These are phyloP conservation scores for Aulostomus chinensis DNA, from an alignment of 2,797 vertebrate species.

Conservation along the genomic window DNA sequence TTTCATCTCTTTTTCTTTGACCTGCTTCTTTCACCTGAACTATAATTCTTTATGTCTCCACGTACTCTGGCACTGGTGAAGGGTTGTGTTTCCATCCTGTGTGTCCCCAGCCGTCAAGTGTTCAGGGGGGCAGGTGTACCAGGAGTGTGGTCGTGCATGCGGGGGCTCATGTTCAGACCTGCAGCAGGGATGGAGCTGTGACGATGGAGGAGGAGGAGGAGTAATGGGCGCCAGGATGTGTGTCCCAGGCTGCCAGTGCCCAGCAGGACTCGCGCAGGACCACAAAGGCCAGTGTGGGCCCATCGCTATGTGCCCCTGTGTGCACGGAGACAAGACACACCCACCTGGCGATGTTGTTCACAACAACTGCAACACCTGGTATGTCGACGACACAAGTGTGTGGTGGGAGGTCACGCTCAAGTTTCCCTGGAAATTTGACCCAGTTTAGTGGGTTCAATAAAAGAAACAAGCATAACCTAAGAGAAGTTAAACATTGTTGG, in stretches of 20 bases:
- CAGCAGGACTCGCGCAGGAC: conserved; percentile 80
- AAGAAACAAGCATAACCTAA: too few species aligned
- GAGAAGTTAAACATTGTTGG: too few species aligned
- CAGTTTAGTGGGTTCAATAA: too few species aligned
- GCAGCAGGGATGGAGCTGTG: conserved; percentile 67
- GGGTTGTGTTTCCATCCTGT: too few species aligned
- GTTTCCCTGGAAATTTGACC: too few species aligned
- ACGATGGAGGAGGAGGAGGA: conserved; percentile 1
- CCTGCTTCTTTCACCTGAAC: too few species aligned
- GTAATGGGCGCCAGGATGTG: conserved; percentile 63
- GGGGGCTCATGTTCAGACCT: conserved; percentile 79
- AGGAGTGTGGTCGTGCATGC: conserved; percentile 83
- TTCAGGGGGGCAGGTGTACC: conserved; percentile 83
- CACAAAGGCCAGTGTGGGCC: conserved; percentile 84
- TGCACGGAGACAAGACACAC: conserved; percentile 62
- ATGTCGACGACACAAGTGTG: conserved; percentile 26
- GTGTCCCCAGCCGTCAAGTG: conserved; percentile 78
- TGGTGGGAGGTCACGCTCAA: background rate
- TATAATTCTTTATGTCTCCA: too few species aligned
- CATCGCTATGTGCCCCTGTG: conserved; percentile 80
- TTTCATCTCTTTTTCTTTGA: too few species aligned
- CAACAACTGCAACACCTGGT: conserved; percentile 87
- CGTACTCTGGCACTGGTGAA: too few species aligned
- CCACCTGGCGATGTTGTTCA: conserved; percentile 68
- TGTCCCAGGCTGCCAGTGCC: conserved; percentile 89